Evolutionary conservation across 2,888 invertebrate species (phyloP).

Genomic region (Podabrus alpinus): DNA sequence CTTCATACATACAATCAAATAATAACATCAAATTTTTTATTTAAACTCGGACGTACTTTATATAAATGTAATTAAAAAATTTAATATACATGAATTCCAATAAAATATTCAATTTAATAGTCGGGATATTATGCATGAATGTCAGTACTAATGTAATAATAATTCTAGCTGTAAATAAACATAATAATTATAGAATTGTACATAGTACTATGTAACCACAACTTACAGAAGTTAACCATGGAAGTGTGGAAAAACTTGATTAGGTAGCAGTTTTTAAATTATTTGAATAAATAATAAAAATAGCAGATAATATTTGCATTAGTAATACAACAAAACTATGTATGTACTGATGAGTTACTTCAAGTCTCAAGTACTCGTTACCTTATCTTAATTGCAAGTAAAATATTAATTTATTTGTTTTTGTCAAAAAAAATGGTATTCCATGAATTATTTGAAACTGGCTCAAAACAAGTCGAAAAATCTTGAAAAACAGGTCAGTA

Average conservation of each 20-base stretch:
- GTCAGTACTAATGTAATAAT: background rate
- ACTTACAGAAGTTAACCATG: too few relatives aligned
- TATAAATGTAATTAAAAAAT: background rate
- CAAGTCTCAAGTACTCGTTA: too few relatives aligned
- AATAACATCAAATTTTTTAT: background rate
- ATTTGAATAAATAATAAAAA: too few relatives aligned
- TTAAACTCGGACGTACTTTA: background rate
- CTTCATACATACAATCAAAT: background rate
- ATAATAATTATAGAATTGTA: background rate
- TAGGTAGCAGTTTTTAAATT: too few relatives aligned
- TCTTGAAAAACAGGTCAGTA: background rate
- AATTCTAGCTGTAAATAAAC: background rate
- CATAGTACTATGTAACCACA: too few relatives aligned
- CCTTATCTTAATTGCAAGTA: too few relatives aligned
- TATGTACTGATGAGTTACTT: too few relatives aligned
- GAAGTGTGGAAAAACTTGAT: too few relatives aligned
- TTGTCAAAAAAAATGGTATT: background rate
- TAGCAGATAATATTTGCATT: too few relatives aligned
- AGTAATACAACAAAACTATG: too few relatives aligned
- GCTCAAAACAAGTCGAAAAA: background rate
- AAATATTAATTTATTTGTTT: too few relatives aligned
- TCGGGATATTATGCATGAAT: background rate
- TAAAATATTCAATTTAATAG: background rate
- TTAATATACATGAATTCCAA: background rate
- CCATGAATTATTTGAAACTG: too few relatives aligned